Conservation (phyloP, 2,797 vertebrate species). For the Vireo griseus region DNA sequence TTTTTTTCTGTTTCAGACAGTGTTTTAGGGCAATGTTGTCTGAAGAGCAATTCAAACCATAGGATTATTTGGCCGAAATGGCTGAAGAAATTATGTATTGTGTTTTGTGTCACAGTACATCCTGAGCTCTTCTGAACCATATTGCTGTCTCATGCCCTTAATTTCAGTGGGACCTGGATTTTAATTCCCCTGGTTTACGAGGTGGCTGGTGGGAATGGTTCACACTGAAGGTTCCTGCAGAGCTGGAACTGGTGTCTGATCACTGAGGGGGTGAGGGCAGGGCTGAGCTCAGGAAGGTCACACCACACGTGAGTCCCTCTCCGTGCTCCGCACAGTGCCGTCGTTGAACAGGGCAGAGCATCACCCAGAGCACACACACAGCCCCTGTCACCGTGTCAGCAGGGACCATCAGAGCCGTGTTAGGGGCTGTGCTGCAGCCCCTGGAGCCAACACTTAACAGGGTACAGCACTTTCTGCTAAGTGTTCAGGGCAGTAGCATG, state of each 20-base stretch:
- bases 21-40: neutral
- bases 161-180: neutral
- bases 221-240: neutral
- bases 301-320: fast-evolving
- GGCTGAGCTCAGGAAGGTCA: neutral
- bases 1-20: neutral
- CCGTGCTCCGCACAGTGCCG: fast-evolving
- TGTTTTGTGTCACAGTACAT: neutral
- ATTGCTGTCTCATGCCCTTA: neutral
- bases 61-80: neutral
- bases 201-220: neutral
- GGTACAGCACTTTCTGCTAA: slow-evolving; percentile 25
- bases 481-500: neutral
- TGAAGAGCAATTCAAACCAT: neutral
- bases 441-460: neutral
- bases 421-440: neutral
- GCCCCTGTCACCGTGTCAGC: fast-evolving
- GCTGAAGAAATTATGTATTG: neutral
- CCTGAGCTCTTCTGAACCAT: neutral
- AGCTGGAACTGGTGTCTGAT: neutral
- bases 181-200: neutral
- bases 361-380: fast-evolving
- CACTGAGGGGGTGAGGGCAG: neutral
- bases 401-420: neutral
- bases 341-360: neutral